Base-by-base conservation (phyloP, 2,113 vertebrate species). In the Pterocles burchelli region DNA sequence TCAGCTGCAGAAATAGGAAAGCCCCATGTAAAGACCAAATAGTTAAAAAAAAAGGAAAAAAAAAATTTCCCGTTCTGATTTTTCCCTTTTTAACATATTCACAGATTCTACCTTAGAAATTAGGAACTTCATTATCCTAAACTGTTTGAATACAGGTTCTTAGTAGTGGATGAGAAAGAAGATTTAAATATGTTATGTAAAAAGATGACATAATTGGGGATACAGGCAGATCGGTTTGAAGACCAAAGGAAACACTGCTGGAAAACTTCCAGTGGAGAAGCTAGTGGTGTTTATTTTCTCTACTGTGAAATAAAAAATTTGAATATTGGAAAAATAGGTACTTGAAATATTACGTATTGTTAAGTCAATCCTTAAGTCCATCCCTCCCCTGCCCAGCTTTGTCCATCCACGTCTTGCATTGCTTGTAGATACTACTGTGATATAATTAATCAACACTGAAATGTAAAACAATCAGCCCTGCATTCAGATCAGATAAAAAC, bases 1-100 rank as follows among this genome's bases (percentile, higher is more conserved):
- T 97, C 97, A 97, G 97, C 96, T 92, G 97, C 96, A 66, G 97
- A 96, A 93, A 97, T 95, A 91, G 15, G 94, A 95, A 97, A 83
- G 94, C 96, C 84, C 92, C 91, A 94, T 51, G 95, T 96, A 96
- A 97, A 96, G 91, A 94, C 92, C 85, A 36, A 88, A 82, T 28
- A 82, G 89, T 93, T 68, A 33, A 65, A 76, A 93, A 78, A 57
- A 85, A 84, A 88, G 70, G 14, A 41, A 41, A 41, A n/a, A 38
- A 62, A 78, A 70, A 81, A 79, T 63, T 75, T 52, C 19, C 84
- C 77, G 90, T 93, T 83, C 88, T 85, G 41, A 91, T 89, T 88
- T 94, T 70, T 87, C 25, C 63, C 58, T 83, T 73, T 65, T 54
- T 29, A 86, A 49, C 21, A 71, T 11, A 48, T 45, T 51, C 90